Evolutionary conservation across 2,113 vertebrate species (phyloP).

Genomic region (Mirounga angustirostris): DNA sequence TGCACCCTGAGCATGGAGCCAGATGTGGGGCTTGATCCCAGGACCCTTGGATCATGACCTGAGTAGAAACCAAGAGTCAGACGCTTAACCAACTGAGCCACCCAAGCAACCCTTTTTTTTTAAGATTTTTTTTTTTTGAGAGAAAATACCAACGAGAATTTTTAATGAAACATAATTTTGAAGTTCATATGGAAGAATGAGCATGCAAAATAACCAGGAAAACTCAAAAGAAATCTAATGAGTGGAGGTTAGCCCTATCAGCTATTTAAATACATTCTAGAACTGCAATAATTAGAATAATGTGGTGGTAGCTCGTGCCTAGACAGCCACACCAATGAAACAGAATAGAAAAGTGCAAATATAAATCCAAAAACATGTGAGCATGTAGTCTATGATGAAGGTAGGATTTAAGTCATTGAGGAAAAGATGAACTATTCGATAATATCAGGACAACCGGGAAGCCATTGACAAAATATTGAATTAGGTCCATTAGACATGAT

Average conservation of each 20-base stretch:
- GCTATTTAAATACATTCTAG: not conserved
- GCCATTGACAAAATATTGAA: slow-evolving; percentile 23
- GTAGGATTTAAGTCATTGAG: not conserved
- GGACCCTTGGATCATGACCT: too few species aligned
- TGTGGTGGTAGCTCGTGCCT: not conserved
- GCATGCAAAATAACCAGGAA: not conserved
- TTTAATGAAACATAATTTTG: slow-evolving; percentile 12
- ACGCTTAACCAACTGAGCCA: too few species aligned
- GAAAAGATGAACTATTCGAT: not conserved
- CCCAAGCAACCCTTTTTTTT: too few species aligned
- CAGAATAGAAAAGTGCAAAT: slow-evolving; percentile 18
- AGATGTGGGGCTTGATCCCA: too few species aligned
- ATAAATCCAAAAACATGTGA: not conserved
- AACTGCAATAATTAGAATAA: slow-evolving; percentile 26
- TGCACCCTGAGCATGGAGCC: too few species aligned
- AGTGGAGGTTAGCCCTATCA: not conserved
- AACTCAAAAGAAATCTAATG: not conserved
- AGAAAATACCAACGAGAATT: not conserved
- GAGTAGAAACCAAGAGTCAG: too few species aligned
- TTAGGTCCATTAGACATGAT: not conserved
- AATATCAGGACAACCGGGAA: not conserved
- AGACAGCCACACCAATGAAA: not conserved
- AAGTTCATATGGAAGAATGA: slow-evolving; percentile 16
- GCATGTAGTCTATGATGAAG: not conserved
- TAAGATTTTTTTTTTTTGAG: too few species aligned